Evolutionary conservation across 2,888 invertebrate species (phyloP).

Genomic region (Nycteola revayana): DNA sequence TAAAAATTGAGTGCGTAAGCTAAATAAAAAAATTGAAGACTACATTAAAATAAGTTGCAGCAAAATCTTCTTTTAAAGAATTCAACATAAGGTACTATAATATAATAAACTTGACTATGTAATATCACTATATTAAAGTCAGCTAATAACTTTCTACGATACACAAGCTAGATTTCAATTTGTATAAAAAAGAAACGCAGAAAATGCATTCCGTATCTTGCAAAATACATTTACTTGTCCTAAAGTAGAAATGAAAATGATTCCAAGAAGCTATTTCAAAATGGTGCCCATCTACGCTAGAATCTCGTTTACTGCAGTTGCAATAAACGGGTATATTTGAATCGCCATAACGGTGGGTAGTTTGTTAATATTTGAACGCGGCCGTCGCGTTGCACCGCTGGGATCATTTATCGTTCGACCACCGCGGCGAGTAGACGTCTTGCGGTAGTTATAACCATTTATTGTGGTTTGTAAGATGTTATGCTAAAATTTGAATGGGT

Average conservation of each 20-base stretch:
- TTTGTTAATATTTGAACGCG: constrained; percentile 74
- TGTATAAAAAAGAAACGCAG: too few relatives aligned
- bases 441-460: constrained; percentile 47
- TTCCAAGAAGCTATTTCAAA: constrained; percentile 18
- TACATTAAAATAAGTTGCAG: too few relatives aligned
- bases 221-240: too few relatives aligned
- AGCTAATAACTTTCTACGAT: too few relatives aligned
- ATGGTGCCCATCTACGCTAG: constrained; percentile 27
- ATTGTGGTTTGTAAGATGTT: constrained; percentile 35
- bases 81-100: too few relatives aligned
- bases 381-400: constrained; percentile 49
- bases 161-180: too few relatives aligned
- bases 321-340: constrained; percentile 59
- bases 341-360: constrained; percentile 60
- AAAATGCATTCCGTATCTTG: too few relatives aligned
- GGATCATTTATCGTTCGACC: constrained; percentile 60
- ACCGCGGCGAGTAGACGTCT: constrained; percentile 52
- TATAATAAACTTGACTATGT: too few relatives aligned
- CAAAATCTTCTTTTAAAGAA: too few relatives aligned
- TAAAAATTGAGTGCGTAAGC: too few relatives aligned
- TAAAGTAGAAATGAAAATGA: constrained; percentile 9
- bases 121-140: too few relatives aligned
- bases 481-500: constrained; percentile 16
- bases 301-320: constrained; percentile 35
- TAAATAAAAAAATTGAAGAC: too few relatives aligned